Evolutionary conservation across 2,888 invertebrate species (phyloP).

Genomic region (Embidobia sp.): DNA sequence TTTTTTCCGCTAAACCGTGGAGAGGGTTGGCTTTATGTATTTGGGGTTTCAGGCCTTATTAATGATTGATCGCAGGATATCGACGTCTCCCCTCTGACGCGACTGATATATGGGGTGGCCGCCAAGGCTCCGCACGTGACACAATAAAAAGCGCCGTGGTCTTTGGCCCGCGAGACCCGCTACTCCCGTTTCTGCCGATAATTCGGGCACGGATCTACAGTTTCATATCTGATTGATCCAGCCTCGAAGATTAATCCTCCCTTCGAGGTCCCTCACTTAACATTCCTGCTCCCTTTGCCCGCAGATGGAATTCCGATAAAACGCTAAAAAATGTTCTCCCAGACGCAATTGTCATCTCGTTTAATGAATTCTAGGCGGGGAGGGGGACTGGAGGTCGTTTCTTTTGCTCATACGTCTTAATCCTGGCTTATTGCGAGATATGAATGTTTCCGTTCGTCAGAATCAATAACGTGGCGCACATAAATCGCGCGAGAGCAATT

Average conservation of each 20-base stretch:
- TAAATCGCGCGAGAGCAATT: slow-evolving; percentile 55
- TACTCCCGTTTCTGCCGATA: slow-evolving; percentile 75
- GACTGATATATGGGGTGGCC: slow-evolving; percentile 79
- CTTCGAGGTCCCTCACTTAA: slow-evolving; percentile 6
- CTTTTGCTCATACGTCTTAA: too few relatives aligned
- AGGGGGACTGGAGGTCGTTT: too few relatives aligned
- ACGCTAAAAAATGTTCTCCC: too few relatives aligned
- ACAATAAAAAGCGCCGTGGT: slow-evolving; percentile 75
- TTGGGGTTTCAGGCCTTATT: slow-evolving; percentile 81
- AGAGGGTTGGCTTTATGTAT: slow-evolving; percentile 74
- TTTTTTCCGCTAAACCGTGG: slow-evolving; percentile 71
- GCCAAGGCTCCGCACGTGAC: slow-evolving; percentile 79
- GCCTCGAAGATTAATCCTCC: slow-evolving; percentile 29
- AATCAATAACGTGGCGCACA: slow-evolving; percentile 47
- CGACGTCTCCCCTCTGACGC: slow-evolving; percentile 80
- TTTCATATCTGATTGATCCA: slow-evolving; percentile 51
- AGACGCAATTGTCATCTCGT: too few relatives aligned
- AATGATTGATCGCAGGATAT: slow-evolving; percentile 82
- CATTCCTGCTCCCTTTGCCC: too few relatives aligned
- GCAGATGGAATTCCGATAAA: too few relatives aligned
- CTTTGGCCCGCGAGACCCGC: slow-evolving; percentile 53
- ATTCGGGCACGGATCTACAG: slow-evolving; percentile 64
- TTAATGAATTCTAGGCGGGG: too few relatives aligned
- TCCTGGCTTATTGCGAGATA: slow-evolving; percentile 35
- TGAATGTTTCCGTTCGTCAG: slow-evolving; percentile 32